Evolutionary conservation across 64 coral and sea anemone species (phyloP).

Genomic region (Montipora cactus): DNA sequence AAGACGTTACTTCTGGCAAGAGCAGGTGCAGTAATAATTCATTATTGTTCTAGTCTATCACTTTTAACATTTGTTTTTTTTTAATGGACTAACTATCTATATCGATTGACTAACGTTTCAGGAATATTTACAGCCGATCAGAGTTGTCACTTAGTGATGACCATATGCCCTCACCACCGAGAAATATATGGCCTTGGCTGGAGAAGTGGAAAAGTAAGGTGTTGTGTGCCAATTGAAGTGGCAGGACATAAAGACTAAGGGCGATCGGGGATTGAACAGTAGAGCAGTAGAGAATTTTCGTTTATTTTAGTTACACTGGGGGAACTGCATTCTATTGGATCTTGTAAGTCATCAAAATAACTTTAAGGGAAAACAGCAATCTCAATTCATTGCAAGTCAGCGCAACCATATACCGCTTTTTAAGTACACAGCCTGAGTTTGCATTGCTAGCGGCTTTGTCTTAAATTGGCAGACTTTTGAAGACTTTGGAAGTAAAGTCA

Average conservation of each 20-base stretch:
- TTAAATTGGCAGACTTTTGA: neutral
- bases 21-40: conserved; percentile 15
- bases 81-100: too few relatives aligned
- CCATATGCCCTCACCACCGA: conserved; percentile 42
- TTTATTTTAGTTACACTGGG: neutral
- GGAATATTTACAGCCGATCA: conserved; percentile 21
- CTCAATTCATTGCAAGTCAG: too few relatives aligned
- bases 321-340: conserved; percentile 22
- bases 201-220: conserved; percentile 54
- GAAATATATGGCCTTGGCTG: conserved; percentile 47
- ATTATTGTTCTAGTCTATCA: neutral
- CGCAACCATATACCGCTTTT: too few relatives aligned
- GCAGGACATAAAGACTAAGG: conserved; percentile 52
- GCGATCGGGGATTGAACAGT: conserved; percentile 28
- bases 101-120: neutral
- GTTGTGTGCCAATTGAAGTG: conserved; percentile 10
- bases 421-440: neutral
- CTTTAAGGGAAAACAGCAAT: neutral
- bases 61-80: too few relatives aligned
- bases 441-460: neutral
- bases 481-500: neutral
- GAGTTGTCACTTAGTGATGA: neutral
- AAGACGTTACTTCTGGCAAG: conserved; percentile 32
- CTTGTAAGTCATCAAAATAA: conserved; percentile 28
- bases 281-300: neutral